These are phyloP conservation scores for Poeciliopsis turrubarensis DNA, from an alignment of 2,113 vertebrate species.

Conservation along the genomic window DNA sequence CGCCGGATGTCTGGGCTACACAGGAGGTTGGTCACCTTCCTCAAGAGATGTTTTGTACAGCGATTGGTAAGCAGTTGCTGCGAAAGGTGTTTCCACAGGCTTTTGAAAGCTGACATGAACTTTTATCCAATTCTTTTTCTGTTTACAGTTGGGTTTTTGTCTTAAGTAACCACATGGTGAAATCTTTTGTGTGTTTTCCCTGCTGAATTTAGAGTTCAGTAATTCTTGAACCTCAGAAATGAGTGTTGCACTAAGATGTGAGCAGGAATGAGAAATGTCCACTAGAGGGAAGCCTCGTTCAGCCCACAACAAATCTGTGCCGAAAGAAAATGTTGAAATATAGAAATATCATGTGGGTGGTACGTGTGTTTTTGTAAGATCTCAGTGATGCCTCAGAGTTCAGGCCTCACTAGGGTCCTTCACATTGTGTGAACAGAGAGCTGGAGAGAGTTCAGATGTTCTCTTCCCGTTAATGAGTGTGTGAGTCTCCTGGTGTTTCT, in stretches of 20 bases:
- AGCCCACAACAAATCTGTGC: not conserved
- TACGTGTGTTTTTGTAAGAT: conserved; percentile 10
- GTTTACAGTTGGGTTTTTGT: not conserved
- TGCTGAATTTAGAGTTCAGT: not conserved
- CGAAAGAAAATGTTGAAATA: not conserved
- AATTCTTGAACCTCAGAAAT: too few relatives aligned
- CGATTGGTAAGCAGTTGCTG: too few relatives aligned
- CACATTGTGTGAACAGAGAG: conserved; percentile 30
- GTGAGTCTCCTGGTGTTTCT: not conserved
- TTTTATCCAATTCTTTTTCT: too few relatives aligned
- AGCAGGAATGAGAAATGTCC: conserved; percentile 2
- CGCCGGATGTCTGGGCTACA: too few relatives aligned
- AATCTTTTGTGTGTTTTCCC: too few relatives aligned
- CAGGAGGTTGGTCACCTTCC: too few relatives aligned
- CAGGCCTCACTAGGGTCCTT: conserved; percentile 38
- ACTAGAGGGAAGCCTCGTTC: conserved; percentile 47
- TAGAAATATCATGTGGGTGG: conserved; percentile 17
- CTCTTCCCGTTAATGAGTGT: conserved; percentile 12
- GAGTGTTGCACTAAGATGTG: not conserved
- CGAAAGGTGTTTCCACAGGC: too few relatives aligned
- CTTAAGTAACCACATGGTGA: not conserved
- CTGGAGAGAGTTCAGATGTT: conserved; percentile 40
- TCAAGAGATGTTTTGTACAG: too few relatives aligned
- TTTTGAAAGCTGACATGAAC: too few relatives aligned
- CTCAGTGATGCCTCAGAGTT: conserved; percentile 48